phyloP scores from a whole-genome alignment of 2,888 invertebrate species.

The Drosophila cognata region DNA sequence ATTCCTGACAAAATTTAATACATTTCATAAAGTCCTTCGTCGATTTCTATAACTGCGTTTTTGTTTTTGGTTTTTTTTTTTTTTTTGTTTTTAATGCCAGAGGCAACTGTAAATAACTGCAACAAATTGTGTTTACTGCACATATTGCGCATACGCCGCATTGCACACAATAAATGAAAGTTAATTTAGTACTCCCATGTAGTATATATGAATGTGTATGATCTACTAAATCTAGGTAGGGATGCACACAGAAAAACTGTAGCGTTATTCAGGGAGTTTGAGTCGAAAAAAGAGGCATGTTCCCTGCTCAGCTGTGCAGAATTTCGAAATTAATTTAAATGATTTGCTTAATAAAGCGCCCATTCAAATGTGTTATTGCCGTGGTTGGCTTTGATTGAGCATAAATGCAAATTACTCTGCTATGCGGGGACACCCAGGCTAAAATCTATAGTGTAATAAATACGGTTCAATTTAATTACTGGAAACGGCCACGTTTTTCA shows the following conservation, averaged over 20 bases:
- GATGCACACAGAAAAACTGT: constrained; percentile 17
- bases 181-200: constrained; percentile 50
- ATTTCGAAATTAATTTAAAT: constrained; percentile 63
- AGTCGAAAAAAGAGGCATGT: constrained; percentile 13
- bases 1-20: constrained; percentile 62
- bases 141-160: constrained; percentile 74
- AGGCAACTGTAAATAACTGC: constrained; percentile 61
- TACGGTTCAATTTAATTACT: background rate
- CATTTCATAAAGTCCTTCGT: constrained; percentile 63
- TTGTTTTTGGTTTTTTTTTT: background rate
- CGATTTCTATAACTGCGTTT: constrained; percentile 37
- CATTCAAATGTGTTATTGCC: constrained; percentile 47
- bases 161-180: constrained; percentile 64
- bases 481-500: background rate
- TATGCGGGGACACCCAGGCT: background rate
- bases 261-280: constrained; percentile 41
- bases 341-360: constrained; percentile 52
- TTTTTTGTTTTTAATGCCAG: constrained; percentile 11
- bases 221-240: background rate
- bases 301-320: constrained; percentile 7
- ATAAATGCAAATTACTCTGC: constrained; percentile 9
- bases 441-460: background rate
- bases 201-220: background rate
- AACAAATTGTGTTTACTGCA: constrained; percentile 66
- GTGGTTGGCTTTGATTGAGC: constrained; percentile 23